Percentiles rank a stretch among this genome's conserved stretches.
Evolutionary conservation across 2,113 vertebrate species (phyloP).

Genomic region (Odontophorus gujanensis): DNA sequence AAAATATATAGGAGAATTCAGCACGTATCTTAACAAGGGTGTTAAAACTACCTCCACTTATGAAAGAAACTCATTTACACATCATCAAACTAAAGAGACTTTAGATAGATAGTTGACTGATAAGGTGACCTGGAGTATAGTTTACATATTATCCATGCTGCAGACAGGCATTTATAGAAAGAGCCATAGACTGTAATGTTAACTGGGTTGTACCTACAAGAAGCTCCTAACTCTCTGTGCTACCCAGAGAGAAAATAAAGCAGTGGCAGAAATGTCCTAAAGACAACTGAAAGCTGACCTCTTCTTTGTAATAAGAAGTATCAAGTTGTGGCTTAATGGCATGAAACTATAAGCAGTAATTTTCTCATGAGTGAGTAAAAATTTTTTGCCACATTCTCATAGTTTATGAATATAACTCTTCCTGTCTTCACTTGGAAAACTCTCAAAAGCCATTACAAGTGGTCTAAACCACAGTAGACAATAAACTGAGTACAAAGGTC

Average conservation of each 20-base stretch:
- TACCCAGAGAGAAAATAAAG: not conserved
- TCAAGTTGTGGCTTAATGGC: not conserved
- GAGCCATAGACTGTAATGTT: not conserved
- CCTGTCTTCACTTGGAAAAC: not conserved
- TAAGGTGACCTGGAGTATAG: not conserved
- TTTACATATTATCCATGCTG: not conserved
- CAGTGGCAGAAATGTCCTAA: not conserved
- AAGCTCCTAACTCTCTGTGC: not conserved
- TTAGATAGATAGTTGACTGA: not conserved
- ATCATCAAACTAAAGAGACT: no score
- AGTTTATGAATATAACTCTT: not conserved
- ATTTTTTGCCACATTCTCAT: not conserved
- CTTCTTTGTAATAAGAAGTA: not conserved
- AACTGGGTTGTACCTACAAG: fast-evolving
- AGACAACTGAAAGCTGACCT: not conserved
- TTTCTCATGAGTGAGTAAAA: not conserved
- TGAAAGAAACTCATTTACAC: not conserved
- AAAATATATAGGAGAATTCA: not conserved
- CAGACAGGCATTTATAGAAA: not conserved
- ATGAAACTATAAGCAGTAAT: not conserved
- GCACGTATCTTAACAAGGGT: not conserved
- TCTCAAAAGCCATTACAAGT: not conserved
- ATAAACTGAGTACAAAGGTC: not conserved
- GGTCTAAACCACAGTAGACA: not conserved
- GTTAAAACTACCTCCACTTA: not conserved